These are phyloP conservation scores for Microtus pennsylvanicus DNA, from an alignment of 2,113 vertebrate species.

Conservation along the genomic window DNA sequence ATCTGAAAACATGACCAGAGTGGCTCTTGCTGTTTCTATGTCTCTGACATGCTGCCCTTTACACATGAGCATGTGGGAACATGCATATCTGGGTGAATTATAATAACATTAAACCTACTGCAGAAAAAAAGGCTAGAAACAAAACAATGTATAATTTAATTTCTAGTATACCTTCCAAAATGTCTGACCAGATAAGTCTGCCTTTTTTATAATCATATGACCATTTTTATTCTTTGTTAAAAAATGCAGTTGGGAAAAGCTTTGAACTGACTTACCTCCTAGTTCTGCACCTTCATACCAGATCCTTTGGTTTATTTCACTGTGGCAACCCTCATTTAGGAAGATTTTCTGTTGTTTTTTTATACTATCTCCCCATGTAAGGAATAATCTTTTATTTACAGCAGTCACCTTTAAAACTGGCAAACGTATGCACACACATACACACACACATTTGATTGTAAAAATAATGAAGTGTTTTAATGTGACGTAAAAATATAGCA, in stretches of 20 bases:
- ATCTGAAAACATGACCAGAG: neutral
- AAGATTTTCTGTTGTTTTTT: neutral
- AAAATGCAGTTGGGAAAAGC: neutral
- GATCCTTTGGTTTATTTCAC: neutral
- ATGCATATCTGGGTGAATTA: neutral
- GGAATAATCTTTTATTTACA: neutral
- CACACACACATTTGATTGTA: neutral
- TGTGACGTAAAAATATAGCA: neutral
- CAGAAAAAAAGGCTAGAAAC: neutral
- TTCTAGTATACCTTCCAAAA: neutral
- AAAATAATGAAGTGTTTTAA: neutral
- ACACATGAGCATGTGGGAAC: neutral
- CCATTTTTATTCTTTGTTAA: neutral
- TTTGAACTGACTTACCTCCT: neutral
- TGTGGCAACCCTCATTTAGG: neutral
- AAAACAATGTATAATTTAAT: neutral
- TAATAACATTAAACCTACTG: neutral
- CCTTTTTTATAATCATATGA: neutral
- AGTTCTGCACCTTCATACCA: neutral
- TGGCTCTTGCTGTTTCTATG: neutral
- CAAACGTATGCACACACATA: neutral
- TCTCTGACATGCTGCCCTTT: neutral
- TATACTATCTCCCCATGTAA: neutral
- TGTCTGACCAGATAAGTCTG: too few species aligned
- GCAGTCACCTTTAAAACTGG: neutral